These are phyloP conservation scores for Thripadectes ignobilis DNA, from an alignment of 2,797 vertebrate genomes.

Conservation along the genomic window DNA sequence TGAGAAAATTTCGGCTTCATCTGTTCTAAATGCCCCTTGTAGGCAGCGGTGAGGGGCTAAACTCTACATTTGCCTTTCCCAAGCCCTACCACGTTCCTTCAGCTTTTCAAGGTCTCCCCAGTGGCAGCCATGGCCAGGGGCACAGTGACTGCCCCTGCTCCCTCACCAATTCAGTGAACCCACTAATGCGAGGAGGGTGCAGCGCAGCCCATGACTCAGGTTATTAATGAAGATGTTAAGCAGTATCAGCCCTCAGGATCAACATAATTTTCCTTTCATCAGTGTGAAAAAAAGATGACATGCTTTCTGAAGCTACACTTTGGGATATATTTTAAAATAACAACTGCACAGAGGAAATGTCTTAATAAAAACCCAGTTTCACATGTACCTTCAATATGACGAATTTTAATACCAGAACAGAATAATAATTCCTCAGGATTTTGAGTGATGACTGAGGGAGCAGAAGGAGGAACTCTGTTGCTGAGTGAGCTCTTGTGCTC, in stretches of 20 bases:
- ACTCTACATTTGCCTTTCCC: background rate
- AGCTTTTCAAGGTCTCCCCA: background rate
- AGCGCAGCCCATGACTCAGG: slow-evolving; percentile 13
- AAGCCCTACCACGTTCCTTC: background rate
- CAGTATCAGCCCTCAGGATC: slow-evolving; percentile 60
- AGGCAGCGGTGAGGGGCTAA: background rate
- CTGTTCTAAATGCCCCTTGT: background rate
- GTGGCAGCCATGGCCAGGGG: background rate
- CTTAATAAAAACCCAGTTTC: slow-evolving; percentile 52
- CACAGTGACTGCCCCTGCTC: background rate
- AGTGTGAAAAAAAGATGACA: slow-evolving; percentile 30
- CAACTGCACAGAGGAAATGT: slow-evolving; percentile 14
- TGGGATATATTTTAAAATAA: slow-evolving; percentile 56
- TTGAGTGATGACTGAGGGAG: background rate
- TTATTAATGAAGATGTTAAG: slow-evolving; percentile 56
- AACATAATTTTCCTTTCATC: slow-evolving; percentile 60
- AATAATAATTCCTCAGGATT: slow-evolving; percentile 32
- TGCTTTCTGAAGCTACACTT: slow-evolving; percentile 58
- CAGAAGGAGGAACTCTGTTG: background rate
- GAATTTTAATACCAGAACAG: slow-evolving; percentile 23
- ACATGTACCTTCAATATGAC: slow-evolving; percentile 18
- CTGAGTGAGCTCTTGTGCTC: background rate
- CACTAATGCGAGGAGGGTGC: background rate
- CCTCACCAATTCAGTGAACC: background rate
- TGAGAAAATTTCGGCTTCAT: background rate